These are phyloP conservation scores for Serranus cabrilla DNA, from an alignment of 2,797 vertebrate species.

Conservation along the genomic window DNA sequence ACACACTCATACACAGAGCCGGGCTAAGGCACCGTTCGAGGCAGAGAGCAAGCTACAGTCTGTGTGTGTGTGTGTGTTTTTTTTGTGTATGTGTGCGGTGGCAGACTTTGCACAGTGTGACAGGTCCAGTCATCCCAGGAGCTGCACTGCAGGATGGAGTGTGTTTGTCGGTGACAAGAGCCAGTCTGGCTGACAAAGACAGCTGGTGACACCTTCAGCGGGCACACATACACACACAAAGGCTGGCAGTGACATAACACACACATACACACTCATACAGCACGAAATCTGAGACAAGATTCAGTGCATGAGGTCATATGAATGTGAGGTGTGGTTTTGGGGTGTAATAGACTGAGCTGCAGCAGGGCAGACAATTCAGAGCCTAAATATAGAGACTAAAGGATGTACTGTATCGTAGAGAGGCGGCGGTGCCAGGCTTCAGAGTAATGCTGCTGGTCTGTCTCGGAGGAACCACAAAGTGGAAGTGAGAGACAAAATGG, in stretches of 20 bases:
- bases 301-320: slow-evolving; percentile 55
- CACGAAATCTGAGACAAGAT: slow-evolving; percentile 53
- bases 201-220: slow-evolving; percentile 69
- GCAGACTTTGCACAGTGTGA: slow-evolving; percentile 48
- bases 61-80: background rate
- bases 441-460: slow-evolving; percentile 10
- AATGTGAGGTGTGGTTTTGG: slow-evolving; percentile 59
- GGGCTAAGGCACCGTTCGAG: background rate
- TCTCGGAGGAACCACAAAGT: slow-evolving; percentile 60
- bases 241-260: slow-evolving; percentile 33
- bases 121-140: slow-evolving; percentile 48
- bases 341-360: slow-evolving; percentile 45
- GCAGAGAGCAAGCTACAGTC: background rate
- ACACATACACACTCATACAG: slow-evolving; percentile 24
- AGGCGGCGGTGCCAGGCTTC: slow-evolving; percentile 21
- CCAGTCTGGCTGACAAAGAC: slow-evolving; percentile 68
- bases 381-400: slow-evolving; percentile 56
- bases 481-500: slow-evolving; percentile 64
- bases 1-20: slow-evolving; percentile 22
- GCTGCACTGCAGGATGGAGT: slow-evolving; percentile 48
- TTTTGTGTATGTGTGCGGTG: slow-evolving; percentile 20
- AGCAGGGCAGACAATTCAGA: slow-evolving; percentile 36
- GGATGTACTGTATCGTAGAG: slow-evolving; percentile 38
- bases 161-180: slow-evolving; percentile 56
- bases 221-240: slow-evolving; percentile 32